Percentiles rank a stretch among this genome's conserved stretches.
Evolutionary conservation across 2,888 invertebrate species (phyloP).

Genomic region (Danaus chrysippus): DNA sequence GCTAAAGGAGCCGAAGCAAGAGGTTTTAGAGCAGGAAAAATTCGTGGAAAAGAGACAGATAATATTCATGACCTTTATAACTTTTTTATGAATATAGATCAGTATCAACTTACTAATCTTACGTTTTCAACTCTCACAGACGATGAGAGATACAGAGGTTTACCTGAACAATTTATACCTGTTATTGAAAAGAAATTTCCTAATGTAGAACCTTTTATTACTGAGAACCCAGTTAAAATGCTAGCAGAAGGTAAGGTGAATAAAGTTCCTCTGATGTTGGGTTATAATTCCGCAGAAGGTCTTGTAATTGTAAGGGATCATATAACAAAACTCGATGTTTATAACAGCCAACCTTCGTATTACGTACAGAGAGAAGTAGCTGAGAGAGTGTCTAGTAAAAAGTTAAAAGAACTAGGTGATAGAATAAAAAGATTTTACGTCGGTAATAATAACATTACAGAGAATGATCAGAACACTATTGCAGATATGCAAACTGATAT

Average conservation of each 20-base stretch:
- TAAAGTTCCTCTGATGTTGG: slow-evolving; percentile 50
- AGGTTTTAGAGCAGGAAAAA: slow-evolving; percentile 48
- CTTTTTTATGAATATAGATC: slow-evolving; percentile 47
- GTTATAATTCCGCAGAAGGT: slow-evolving; percentile 56
- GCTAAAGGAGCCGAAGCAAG: slow-evolving; percentile 32
- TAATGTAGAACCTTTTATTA: slow-evolving; percentile 46
- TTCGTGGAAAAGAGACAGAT: slow-evolving; percentile 41
- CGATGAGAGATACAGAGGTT: slow-evolving; percentile 48
- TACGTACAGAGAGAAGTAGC: slow-evolving; percentile 50
- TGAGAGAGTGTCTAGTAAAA: slow-evolving; percentile 35
- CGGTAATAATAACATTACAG: slow-evolving; percentile 39
- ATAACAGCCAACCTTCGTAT: slow-evolving; percentile 44
- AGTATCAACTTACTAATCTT: slow-evolving; percentile 42
- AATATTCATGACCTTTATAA: slow-evolving; percentile 42
- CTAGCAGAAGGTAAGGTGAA: slow-evolving; percentile 43
- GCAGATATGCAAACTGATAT: slow-evolving; percentile 45
- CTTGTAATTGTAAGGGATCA: slow-evolving; percentile 40
- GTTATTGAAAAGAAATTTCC: slow-evolving; percentile 51
- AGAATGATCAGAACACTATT: slow-evolving; percentile 39
- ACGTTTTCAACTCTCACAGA: slow-evolving; percentile 42
- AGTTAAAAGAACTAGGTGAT: slow-evolving; percentile 44
- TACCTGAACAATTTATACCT: slow-evolving; percentile 53
- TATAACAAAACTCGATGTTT: slow-evolving; percentile 39
- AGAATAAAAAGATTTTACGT: slow-evolving; percentile 50
- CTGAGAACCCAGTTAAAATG: slow-evolving; percentile 43